Evolutionary conservation across 2,888 invertebrate genomes (phyloP), one percentile per base, ranked within the genome.

Genomic region (Deilephila porcellus): DNA sequence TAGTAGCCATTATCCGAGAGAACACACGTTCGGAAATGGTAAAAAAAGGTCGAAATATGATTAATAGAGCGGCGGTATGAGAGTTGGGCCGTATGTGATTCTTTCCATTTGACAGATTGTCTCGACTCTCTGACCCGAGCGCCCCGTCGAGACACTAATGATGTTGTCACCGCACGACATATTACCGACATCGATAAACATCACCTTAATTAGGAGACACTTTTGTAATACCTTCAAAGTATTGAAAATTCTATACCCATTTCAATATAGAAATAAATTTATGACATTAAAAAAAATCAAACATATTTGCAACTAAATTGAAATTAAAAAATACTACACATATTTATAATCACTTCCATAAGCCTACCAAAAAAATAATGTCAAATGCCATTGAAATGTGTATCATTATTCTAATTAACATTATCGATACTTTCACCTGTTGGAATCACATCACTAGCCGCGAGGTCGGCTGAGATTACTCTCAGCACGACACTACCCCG

Each of bases 401-500:
- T 52, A 17, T 3, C 6, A 6, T 17, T 4, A 25, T 67, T 67
- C 67, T 67, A 67, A 52, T 67, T 17, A 14, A 67, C 25, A 52
- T 20, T 45, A 74, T 77, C 75, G 74, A 78, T 75, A 74, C 71
- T 74, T 84, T 88, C 86, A 85, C 86, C 81, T 83, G 78, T 81
- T 83, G 79, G 81, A 78, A 53, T 7, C 71, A 77, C 93, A 88
- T 83, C 92, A 81, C 90, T 92, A 89, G 73, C 32, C 78, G 79
- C 85, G 88, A 89, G 91, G 90, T 92, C 89, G 90, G 83, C 88
- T 88, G 84, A 93, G 93, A 94, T 94, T 94, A 89, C 94, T 94
- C 94, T 93, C 94, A 94, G 94, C 94, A 94, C 93, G 94, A 94
- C 92, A 93, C 93, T 92, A 92, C 93, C 93, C 94, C 87, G 91